Percentiles rank a stretch among this genome's conserved stretches.
Conservation (phyloP, 2,797 vertebrate genomes). For the Alfaro cultratus region DNA sequence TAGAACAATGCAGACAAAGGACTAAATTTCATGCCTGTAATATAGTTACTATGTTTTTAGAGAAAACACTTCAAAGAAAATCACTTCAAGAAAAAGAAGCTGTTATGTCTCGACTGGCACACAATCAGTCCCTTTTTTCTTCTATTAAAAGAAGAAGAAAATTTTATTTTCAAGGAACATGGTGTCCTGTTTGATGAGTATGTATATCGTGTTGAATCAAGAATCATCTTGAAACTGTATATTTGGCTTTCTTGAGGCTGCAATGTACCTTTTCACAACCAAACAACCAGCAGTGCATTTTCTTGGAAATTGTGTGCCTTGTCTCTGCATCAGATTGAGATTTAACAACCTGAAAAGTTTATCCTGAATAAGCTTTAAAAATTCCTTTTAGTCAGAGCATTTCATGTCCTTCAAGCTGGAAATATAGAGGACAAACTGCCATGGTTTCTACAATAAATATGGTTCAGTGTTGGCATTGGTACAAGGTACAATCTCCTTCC, state of each 20-base stretch:
- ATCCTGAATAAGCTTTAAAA: not conserved
- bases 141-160: not conserved
- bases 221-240: not conserved
- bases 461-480: not conserved
- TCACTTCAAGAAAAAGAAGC: not conserved
- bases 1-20: not conserved
- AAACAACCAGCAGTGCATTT: not conserved
- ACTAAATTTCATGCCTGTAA: not conserved
- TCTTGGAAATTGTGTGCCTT: not conserved
- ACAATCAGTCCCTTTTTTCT: not conserved
- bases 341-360: constrained; percentile 2
- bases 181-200: not conserved
- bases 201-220: not conserved
- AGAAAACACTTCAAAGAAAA: constrained; percentile 1
- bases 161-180: not conserved
- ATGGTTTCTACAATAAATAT: not conserved
- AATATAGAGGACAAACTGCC: not conserved
- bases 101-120: not conserved
- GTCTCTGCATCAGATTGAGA: not conserved
- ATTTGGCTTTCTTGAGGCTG: not conserved
- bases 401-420: not conserved
- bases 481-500: not conserved
- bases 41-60: not conserved
- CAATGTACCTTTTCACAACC: not conserved
- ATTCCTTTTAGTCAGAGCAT: not conserved